Percentiles rank a stretch among this genome's conserved stretches.
phyloP scores from a whole-genome alignment of 2,797 vertebrate species.

The Lates japonicus region DNA sequence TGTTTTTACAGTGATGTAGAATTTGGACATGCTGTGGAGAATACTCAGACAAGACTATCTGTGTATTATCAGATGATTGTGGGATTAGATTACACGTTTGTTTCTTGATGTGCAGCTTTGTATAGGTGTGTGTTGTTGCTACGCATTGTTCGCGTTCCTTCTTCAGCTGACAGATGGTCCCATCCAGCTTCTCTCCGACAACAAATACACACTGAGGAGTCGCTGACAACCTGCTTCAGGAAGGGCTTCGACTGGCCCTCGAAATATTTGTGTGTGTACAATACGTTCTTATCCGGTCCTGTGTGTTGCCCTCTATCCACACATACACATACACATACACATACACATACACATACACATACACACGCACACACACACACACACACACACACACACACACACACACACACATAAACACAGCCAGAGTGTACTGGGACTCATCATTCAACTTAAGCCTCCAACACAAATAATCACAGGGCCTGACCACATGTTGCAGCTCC shows the following conservation, averaged over 20 bases:
- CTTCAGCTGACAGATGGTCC: constrained; percentile 75
- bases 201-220: constrained; percentile 80
- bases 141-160: constrained; percentile 49
- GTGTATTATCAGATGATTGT: constrained; percentile 34
- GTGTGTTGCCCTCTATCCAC: constrained; percentile 38
- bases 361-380: constrained; percentile 28
- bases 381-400: constrained; percentile 26
- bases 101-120: constrained; percentile 41
- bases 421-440: constrained; percentile 67
- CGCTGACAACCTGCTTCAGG: constrained; percentile 76
- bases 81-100: constrained; percentile 52
- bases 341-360: too few species aligned
- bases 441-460: constrained; percentile 79
- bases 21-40: constrained; percentile 6
- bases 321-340: constrained; percentile 36
- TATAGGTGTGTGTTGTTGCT: constrained; percentile 52
- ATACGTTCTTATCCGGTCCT: constrained; percentile 39
- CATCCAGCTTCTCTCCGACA: constrained; percentile 74
- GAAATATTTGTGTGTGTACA: constrained; percentile 49
- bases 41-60: constrained; percentile 6
- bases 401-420: constrained; percentile 43
- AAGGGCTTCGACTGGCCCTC: constrained; percentile 49
- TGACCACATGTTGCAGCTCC: constrained; percentile 70
- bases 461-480: constrained; percentile 83
- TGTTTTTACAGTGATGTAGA: constrained; percentile 28